Conservation (phyloP, 2,797 vertebrate genomes). For the Lophotriccus pileatus region DNA sequence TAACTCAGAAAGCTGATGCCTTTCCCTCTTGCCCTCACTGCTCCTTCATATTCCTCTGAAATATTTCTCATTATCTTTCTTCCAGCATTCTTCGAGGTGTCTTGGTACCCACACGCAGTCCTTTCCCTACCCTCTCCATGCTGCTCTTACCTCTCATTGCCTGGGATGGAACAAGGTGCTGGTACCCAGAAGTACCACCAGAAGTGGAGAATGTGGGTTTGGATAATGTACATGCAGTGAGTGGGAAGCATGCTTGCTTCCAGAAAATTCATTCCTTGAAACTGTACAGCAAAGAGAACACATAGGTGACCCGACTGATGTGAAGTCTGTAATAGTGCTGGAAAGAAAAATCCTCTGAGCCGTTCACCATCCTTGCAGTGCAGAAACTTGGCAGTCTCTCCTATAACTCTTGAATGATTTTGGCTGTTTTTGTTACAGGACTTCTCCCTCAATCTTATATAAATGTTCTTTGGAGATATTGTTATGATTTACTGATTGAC, state of each 20-base stretch:
- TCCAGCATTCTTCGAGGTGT: not conserved
- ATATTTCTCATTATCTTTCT: not conserved
- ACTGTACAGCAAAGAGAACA: not conserved
- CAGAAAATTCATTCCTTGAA: not conserved
- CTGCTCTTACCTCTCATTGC: not conserved
- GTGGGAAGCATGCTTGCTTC: not conserved
- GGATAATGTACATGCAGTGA: not conserved
- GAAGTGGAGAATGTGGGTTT: not conserved
- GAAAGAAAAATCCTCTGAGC: not conserved
- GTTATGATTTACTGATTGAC: not conserved
- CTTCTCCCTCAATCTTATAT: not conserved
- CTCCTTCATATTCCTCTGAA: not conserved
- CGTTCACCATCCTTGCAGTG: not conserved
- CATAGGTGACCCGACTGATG: not conserved
- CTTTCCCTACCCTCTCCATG: not conserved
- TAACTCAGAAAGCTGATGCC: not conserved
- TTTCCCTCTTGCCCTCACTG: not conserved
- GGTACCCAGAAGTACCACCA: not conserved
- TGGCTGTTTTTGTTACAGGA: not conserved
- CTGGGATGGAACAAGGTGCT: not conserved
- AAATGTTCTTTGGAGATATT: not conserved
- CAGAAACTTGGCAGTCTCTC: not conserved
- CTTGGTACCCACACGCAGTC: fast-evolving
- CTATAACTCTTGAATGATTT: not conserved
- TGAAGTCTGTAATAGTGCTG: not conserved